Conservation (phyloP, 2,888 invertebrate genomes). For the Phengaris alcon region DNA sequence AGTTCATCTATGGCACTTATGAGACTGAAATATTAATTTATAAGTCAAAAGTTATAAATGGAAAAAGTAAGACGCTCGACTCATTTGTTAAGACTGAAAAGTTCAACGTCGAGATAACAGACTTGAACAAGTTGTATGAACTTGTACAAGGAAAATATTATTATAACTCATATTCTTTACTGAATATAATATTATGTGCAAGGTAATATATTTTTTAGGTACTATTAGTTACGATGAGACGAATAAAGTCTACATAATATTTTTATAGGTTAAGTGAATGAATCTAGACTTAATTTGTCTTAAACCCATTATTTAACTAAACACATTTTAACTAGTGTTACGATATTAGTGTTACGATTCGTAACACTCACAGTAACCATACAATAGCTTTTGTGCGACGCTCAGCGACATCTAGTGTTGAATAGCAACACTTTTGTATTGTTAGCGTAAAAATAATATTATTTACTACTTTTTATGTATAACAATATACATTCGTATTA, state of each 20-base stretch:
- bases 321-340: too few species aligned
- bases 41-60: conserved; percentile 69
- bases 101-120: conserved; percentile 47
- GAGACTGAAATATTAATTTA: conserved; percentile 33
- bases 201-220: too few species aligned
- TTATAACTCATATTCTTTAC: conserved; percentile 31
- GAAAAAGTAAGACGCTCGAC: conserved; percentile 65
- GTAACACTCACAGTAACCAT: too few species aligned
- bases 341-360: too few species aligned
- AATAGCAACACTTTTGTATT: conserved; percentile 49
- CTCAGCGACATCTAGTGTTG: conserved; percentile 62
- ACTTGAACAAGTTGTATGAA: conserved; percentile 40
- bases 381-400: conserved; percentile 30
- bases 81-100: conserved; percentile 71
- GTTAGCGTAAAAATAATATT: neutral
- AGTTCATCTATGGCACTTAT: neutral
- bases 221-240: too few species aligned
- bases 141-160: conserved; percentile 55
- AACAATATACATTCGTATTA: too few species aligned
- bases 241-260: too few species aligned
- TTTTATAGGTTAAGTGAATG: too few species aligned
- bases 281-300: too few species aligned
- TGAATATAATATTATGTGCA: neutral
- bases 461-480: too few species aligned
- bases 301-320: too few species aligned